Evolutionary conservation across 2,113 vertebrate genomes (phyloP), one percentile per base, ranked within the genome.

Genomic region (Furnarius figulus): DNA sequence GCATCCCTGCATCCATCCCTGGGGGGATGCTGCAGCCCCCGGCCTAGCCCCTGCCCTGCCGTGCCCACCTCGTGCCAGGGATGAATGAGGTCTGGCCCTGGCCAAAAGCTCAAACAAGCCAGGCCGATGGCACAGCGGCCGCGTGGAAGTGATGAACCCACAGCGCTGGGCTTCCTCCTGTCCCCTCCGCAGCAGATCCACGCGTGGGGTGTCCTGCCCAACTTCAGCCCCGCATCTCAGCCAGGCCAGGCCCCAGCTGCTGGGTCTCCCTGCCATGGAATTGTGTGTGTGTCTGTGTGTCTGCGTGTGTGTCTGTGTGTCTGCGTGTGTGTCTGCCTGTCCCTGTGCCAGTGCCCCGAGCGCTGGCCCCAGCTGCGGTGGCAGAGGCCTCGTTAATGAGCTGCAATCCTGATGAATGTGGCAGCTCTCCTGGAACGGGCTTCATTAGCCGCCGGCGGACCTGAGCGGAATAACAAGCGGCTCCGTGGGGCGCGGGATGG

Each of bases 391-490:
- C 95, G 76, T 10, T 96, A 95, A 74, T 42, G 39, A 84, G 77
- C 93, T 1, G n/a, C 89, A 8, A 4, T 22, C 27, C 89, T 56
- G 18, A 39, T 95, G 94, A 94, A 96, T 91, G 96, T 89, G 91
- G 91, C 95, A 90, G 94, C 87, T 95, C 96, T 95, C 73, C 93
- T 84, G 95, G 95, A 96, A 95, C 89, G 5, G 62, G 42, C 83
- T 95, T 31, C 95, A 72, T 82, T 6, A 95, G 52, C 86, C 2
- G 33, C 71, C 65, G 1, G 83, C 8, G 31, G 56, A 95, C 39
- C 76, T 92, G 96, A 97, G 94, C 39, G 20, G 95, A 97, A 97
- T 97, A 97, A 93, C 94, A 95, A 95, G 37, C 61, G 61, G 73
- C 74, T 70, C 63, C 6, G 1, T 1, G 12, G 93, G 95, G 66